Base-by-base conservation (phyloP, 1,140 invertebrate genomes). In the Cardiocondyla obscurior region DNA sequence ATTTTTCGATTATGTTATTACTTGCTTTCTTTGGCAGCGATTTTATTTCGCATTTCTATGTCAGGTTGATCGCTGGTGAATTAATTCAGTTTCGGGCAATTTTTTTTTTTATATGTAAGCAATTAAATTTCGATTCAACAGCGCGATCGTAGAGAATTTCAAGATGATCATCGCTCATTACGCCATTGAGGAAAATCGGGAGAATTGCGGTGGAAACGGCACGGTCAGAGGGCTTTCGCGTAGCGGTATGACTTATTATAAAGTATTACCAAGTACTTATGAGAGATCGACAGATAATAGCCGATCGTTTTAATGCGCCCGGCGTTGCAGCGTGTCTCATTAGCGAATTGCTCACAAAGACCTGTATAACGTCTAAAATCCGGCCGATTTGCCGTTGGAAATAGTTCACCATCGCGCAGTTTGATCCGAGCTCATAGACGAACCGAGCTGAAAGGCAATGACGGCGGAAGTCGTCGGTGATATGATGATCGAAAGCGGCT, bases 321-420 rank as follows among this genome's bases (percentile, higher is more conserved):
- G 51, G 62, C 28, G 83, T 87, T 89, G 87, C 74, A 67, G 70
- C 81, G 65, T 70, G 85, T 79, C 90, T 91, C 90, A 91, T 92
- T 92, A 92, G 88, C 85, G 82, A 85, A 84, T 83, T 85, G 85
- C 79, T 89, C 77, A 89, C 86, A 86, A 86, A 86, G 81, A 51
- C 6, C 36, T 42, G 62, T 67, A 79, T 67, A 19, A 42, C 30
- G 22, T 64, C 58, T 53, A 16, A 53, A 30, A 30, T 67, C 8
- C 10, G 62, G 12, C 42, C 42, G 8, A 62, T n/a, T 49, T 76
- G 55, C 83, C 46, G 36, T 33, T 2, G 25, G 42, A 25, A n/a
- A 28, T 72, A 69, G 77, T 86, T 81, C 55, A 69, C 65, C 10
- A 36, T 30, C 25, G 12, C 33, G 30, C 28, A 39, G 44, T 33